A percentile compares a stretch with the other conserved stretches of the same genome.
Conservation (phyloP, 2,888 invertebrate species). For the Atethmia centrago region DNA sequence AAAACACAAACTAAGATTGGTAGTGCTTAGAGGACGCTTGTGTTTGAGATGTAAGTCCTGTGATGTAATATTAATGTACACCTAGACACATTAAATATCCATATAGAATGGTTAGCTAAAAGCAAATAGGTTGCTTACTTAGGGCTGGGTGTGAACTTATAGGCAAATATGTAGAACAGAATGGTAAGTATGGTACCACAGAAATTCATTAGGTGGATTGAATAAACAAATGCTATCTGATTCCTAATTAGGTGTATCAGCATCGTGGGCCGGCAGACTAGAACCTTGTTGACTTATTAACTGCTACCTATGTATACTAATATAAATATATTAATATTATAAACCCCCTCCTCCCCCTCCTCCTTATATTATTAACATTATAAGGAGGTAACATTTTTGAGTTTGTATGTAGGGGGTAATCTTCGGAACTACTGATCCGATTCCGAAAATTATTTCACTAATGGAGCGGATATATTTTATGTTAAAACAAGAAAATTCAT, state of each 20-base stretch:
- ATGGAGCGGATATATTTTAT: neutral
- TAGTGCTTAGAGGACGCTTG: conserved; percentile 10
- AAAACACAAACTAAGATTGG: conserved; percentile 21
- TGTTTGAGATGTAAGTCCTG: conserved; percentile 10
- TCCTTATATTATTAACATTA: too few relatives aligned
- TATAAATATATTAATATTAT: too few relatives aligned
- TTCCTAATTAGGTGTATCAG: neutral
- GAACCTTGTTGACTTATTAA: too few relatives aligned
- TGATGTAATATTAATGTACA: conserved; percentile 24
- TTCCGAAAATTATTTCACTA: too few relatives aligned
- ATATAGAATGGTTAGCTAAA: neutral
- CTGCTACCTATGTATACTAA: too few relatives aligned
- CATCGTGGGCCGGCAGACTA: neutral
- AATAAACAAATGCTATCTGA: neutral
- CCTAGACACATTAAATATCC: conserved; percentile 1
- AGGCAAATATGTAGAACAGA: neutral
- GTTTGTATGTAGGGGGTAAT: too few relatives aligned
- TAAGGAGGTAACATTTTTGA: too few relatives aligned
- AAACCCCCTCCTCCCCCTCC: too few relatives aligned
- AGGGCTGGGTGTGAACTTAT: neutral
- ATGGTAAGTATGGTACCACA: too few relatives aligned
- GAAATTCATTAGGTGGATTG: neutral
- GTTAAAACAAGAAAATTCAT: neutral
- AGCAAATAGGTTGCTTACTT: conserved; percentile 10
- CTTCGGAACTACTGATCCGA: too few relatives aligned